Conservation (phyloP, 2,888 invertebrate species). For the Ganaspis brasiliensis region DNA sequence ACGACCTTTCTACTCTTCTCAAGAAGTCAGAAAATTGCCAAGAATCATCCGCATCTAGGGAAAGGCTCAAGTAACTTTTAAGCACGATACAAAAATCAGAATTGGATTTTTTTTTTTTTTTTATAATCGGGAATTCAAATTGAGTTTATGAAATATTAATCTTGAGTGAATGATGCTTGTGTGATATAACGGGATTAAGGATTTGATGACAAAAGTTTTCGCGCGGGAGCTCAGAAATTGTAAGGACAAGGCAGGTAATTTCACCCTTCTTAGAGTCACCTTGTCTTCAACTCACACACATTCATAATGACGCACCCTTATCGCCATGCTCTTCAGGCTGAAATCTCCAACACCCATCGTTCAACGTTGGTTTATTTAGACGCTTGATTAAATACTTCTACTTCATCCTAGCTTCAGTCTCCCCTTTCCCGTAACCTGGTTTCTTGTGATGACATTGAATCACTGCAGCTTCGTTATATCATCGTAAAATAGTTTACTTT, state of each 20-base stretch:
- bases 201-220: slow-evolving; percentile 19
- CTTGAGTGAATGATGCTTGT: not conserved
- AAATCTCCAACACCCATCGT: slow-evolving; percentile 74
- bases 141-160: not conserved
- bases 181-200: not conserved
- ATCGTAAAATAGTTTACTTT: not conserved
- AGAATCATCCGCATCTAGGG: not conserved
- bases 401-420: slow-evolving; percentile 55
- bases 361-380: slow-evolving; percentile 76
- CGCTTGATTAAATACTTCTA: slow-evolving; percentile 76
- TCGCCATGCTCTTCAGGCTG: slow-evolving; percentile 67
- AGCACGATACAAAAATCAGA: not conserved
- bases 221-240: slow-evolving; percentile 61
- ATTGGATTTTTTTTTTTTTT: not conserved
- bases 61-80: not conserved
- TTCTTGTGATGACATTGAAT: slow-evolving; percentile 5
- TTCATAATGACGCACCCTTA: slow-evolving; percentile 60
- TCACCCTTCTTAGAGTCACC: slow-evolving; percentile 74
- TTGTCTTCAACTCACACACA: slow-evolving; percentile 67
- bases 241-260: slow-evolving; percentile 73
- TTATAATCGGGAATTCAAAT: not conserved
- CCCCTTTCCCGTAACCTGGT: slow-evolving; percentile 6
- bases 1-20: slow-evolving; percentile 38
- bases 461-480: not conserved
- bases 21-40: slow-evolving; percentile 46